A percentile compares a stretch with the other conserved stretches of the same genome.
phyloP scores from a whole-genome alignment of 2,888 invertebrate species.

The Lydus trimaculatus region DNA sequence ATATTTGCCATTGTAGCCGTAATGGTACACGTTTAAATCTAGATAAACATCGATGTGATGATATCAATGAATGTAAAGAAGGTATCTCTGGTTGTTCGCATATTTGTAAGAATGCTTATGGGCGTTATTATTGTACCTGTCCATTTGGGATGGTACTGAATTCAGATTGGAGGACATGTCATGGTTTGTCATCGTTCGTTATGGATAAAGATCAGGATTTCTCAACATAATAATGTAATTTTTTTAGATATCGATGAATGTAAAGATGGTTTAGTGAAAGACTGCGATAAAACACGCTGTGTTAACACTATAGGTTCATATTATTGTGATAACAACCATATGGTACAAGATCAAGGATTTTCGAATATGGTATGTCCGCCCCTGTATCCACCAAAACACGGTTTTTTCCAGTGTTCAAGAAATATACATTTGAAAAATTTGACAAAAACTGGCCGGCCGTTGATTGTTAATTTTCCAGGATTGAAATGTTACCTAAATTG shows the following conservation, averaged over 20 bases:
- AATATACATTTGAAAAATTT: slow-evolving; percentile 36
- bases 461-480: slow-evolving; percentile 60
- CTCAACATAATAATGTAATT: not conserved
- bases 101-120: slow-evolving; percentile 66
- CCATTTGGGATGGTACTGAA: slow-evolving; percentile 55
- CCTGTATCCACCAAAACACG: slow-evolving; percentile 59
- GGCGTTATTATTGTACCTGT: slow-evolving; percentile 55
- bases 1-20: slow-evolving; percentile 65
- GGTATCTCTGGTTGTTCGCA: slow-evolving; percentile 67
- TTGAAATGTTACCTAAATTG: slow-evolving; percentile 63
- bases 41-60: slow-evolving; percentile 67
- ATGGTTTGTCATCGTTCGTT: slow-evolving; percentile 39
- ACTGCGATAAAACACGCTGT: slow-evolving; percentile 63
- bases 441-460: slow-evolving; percentile 49
- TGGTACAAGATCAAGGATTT: slow-evolving; percentile 36
- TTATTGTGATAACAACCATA: slow-evolving; percentile 52
- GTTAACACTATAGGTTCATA: slow-evolving; percentile 72
- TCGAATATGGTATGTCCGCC: slow-evolving; percentile 51
- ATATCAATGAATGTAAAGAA: slow-evolving; percentile 62
- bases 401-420: slow-evolving; percentile 62
- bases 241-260: slow-evolving; percentile 72
- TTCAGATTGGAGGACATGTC: slow-evolving; percentile 54
- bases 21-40: slow-evolving; percentile 66
- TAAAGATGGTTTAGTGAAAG: slow-evolving; percentile 54
- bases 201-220: not conserved